These are phyloP conservation scores for Hydrolagus colliei DNA, from an alignment of 2,797 vertebrate species.

Conservation along the genomic window DNA sequence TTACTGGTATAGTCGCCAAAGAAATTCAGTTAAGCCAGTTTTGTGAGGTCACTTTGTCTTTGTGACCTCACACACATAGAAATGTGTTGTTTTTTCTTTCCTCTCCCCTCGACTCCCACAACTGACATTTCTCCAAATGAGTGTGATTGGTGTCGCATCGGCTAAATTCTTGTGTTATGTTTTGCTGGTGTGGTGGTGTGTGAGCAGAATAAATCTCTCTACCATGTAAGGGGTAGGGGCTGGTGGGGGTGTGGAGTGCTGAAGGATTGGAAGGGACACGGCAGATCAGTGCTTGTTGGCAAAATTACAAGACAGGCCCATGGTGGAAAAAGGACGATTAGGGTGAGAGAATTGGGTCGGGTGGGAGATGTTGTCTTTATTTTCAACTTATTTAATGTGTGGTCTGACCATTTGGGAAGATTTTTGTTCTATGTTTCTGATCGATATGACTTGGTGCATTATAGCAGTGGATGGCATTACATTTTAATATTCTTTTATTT, in stretches of 20 bases:
- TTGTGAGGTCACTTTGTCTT: neutral
- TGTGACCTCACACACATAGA: neutral
- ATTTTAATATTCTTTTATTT: neutral
- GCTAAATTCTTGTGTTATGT: no score
- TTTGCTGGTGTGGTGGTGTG: no score
- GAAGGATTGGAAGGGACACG: no score
- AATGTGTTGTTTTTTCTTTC: neutral
- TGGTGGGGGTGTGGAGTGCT: no score
- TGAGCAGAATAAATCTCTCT: neutral
- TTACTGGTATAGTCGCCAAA: no score
- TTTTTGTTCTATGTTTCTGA: neutral
- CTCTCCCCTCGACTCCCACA: no score
- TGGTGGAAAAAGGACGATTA: neutral
- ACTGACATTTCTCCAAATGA: neutral
- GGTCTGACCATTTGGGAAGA: neutral
- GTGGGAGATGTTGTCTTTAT: no score
- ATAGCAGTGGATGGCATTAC: neutral
- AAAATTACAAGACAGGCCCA: no score
- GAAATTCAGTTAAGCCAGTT: neutral
- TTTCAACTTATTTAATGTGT: neutral
- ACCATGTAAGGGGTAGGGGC: neutral
- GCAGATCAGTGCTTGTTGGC: no score
- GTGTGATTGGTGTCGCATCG: no score
- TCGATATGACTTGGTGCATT: neutral
- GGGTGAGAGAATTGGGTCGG: neutral